Evolutionary conservation across 1,140 invertebrate species (phyloP), one percentile per base, ranked within the genome.

Genomic region (Sitobion miscanthi): DNA sequence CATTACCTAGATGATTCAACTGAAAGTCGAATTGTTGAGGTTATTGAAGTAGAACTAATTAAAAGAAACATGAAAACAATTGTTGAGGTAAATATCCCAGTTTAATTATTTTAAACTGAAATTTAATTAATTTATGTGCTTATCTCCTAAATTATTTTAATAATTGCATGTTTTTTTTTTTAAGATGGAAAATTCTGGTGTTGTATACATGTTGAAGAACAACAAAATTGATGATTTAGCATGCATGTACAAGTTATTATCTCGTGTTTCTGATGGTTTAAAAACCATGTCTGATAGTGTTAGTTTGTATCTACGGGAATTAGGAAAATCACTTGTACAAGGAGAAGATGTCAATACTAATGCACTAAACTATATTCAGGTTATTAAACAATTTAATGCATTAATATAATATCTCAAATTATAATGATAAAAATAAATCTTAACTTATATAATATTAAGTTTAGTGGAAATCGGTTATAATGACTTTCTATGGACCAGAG

Each of bases 41-140:
- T 99, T 90, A 97, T 99, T 52, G 99, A 99, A 96, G 97, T 99
- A 95, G 99, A 99, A 95, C 96, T 99, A 91, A 99, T 99, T 94
- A 99, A 98, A 95, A 98, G 98, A 95, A 99, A 99, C 95, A 99
- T 99, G 99, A 98, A 99, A 95, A 99, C 99, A 30, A 99, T 99
- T 95, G 98, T 99, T 38, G 98, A 99, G 96, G 97, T 97, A 38
- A 52, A 83, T 52, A 85, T 47, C 45, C 45, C 45, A 47, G 45
- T 35, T n/a, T 14, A 21, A 89, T 77, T 77, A 77, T 77, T 77
- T 77, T 77, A 77, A 77, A 17, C 62, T 77, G 17, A 35, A 77
- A 77, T n/a, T 17, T 14, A 85, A 30, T 14, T 45, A 45, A 25
- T 42, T 38, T 85, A 25, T 23, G 1, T 23, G 42, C 45, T 85